Conservation (phyloP, 2,113 vertebrate genomes). For the Hystrix cristata region DNA sequence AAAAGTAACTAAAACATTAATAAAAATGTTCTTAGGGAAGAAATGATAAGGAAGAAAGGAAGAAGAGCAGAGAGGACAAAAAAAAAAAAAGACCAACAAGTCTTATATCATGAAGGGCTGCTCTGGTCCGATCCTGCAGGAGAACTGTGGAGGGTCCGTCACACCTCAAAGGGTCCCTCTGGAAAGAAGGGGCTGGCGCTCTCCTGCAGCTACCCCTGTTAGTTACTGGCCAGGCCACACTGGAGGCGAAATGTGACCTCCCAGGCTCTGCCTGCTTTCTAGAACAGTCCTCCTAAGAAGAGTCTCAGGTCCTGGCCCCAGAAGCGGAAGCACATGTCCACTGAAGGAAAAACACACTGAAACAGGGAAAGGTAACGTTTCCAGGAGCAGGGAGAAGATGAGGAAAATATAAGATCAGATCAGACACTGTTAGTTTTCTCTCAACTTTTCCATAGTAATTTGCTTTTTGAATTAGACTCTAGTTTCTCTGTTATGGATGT, state of each 20-base stretch:
- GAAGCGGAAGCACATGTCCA: not conserved
- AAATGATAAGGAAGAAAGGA: not conserved
- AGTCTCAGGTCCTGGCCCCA: not conserved
- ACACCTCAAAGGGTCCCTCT: not conserved
- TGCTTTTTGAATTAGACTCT: not conserved
- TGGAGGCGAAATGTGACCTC: not conserved
- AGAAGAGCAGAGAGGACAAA: not conserved
- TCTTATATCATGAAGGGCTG: accelerated
- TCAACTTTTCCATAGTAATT: not conserved
- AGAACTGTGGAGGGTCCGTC: not conserved
- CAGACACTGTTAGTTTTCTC: not conserved
- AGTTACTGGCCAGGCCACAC: not conserved
- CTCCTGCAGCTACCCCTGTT: not conserved
- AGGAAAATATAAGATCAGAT: not conserved
- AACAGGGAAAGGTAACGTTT: not conserved
- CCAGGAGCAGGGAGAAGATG: not conserved
- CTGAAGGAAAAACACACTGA: not conserved
- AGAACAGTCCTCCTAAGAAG: not conserved
- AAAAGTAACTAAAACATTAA: too few relatives aligned
- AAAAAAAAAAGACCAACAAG: not conserved
- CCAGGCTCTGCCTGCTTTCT: not conserved
- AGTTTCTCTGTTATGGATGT: not conserved
- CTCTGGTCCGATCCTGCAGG: not conserved
- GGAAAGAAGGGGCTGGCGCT: not conserved
- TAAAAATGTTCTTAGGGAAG: not conserved